Evolutionary conservation across 2,113 vertebrate genomes (phyloP), one percentile per base, ranked within the genome.

Genomic region (Passer montanus): DNA sequence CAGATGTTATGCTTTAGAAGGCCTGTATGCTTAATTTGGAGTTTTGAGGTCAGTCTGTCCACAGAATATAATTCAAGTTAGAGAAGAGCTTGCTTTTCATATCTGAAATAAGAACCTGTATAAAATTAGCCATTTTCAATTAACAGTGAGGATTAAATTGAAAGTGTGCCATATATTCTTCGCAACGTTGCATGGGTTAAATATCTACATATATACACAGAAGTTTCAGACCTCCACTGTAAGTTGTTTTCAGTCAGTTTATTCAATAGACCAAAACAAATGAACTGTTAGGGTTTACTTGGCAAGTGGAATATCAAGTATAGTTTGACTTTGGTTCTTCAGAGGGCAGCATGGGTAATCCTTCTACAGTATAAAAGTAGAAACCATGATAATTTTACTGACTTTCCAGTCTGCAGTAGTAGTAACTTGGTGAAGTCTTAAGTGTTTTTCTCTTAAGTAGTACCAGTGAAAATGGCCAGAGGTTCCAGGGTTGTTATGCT

Each of bases 141-240:
- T 20, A 33, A 68, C n/a, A 69, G 9, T 63, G 16, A 35, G 27
- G 52, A 44, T 84, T 90, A 59, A 82, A 20, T 83, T 53, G 3
- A 5, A 77, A 59, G 18, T 62, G 24, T 37, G 27, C 23, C 76
- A 6, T 87, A 6, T 56, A 31, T 90, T 76, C 2, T 66, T 8
- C 8, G 35, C 11, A 58, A 8, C 7, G 5, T 62, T 76, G 37
- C 0, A 0, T 37, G 15, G 15, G 10, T 82, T 75, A 60, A 73
- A 15, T 91, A 15, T 58, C 16, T 67, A 11, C 21, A 12, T 64
- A 39, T 24, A 18, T 35, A 35, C 23, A 27, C 5, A 56, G 47
- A 33, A 28, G 6, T 62, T 90, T 63, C 31, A 60, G n/a, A 60
- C 11, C 1, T 67, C 7, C 31, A 12, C 13, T 39, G 6, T 52